phyloP scores from a whole-genome alignment of 2,113 vertebrate genomes.

The Struthidea cinerea region DNA sequence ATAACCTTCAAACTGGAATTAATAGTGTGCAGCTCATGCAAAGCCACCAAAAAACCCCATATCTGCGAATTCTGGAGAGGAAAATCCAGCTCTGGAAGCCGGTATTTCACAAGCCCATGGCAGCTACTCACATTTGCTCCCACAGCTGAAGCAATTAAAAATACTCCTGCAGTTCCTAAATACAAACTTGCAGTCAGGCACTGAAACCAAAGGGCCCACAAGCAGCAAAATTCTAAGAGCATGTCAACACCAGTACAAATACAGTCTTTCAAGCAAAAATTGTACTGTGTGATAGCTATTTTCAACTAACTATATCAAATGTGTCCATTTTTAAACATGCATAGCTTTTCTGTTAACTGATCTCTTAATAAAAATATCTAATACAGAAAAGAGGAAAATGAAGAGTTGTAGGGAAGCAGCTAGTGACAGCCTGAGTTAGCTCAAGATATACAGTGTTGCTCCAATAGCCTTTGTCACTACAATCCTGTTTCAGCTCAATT shows the following conservation, averaged over 20 bases:
- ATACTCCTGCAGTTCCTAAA: not conserved
- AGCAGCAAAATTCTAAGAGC: not conserved
- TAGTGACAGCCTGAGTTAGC: slow-evolving; percentile 43
- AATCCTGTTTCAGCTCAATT: slow-evolving; percentile 30
- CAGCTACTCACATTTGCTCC: not conserved
- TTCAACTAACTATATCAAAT: not conserved
- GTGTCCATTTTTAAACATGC: not conserved
- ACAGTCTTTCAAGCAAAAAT: not conserved
- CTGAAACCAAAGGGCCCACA: not conserved
- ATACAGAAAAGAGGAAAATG: not conserved
- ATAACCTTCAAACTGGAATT: not conserved
- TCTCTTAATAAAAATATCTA: not conserved
- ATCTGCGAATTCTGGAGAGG: not conserved
- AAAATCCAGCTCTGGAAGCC: not conserved
- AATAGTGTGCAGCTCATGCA: not conserved
- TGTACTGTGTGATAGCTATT: not conserved
- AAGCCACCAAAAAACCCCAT: accelerated
- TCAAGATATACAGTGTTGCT: not conserved
- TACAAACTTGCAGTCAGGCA: not conserved
- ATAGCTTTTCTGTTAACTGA: not conserved
- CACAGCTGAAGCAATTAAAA: not conserved
- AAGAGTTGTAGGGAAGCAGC: not conserved
- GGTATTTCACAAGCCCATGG: not conserved
- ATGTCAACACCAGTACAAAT: not conserved
- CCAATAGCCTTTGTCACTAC: slow-evolving; percentile 48